phyloP scores from a whole-genome alignment of 2,113 vertebrate genomes.

The rabbit (Oryctolagus cuniculus) region mOryCun1.1 NC_091445.1:21061501-21062000 shows the following conservation, averaged over 20 bases:
- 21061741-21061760: constrained; percentile 77
- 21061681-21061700: constrained; percentile 55
- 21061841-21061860: constrained; percentile 65
- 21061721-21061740: constrained; percentile 61
- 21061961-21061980: constrained; percentile 22
- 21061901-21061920: not conserved
- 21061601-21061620: constrained; percentile 76
- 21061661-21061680: constrained; percentile 66
- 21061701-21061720: not conserved
- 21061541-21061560: constrained; percentile 75
- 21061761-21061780: constrained; percentile 64
- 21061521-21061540: constrained; percentile 76
- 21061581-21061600: constrained; percentile 77
- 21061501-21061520: constrained; percentile 82
- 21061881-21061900: constrained; percentile 55
- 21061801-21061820: constrained; percentile 66
- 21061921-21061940: constrained; percentile 11
- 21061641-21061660: constrained; percentile 73
- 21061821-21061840: constrained; percentile 41
- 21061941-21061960: not conserved
- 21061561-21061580: constrained; percentile 79
- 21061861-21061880: constrained; percentile 51
- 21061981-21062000: constrained; percentile 62
- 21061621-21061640: constrained; percentile 66
- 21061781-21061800: constrained; percentile 62